A percentile compares a stretch with the other conserved stretches of the same genome.
Evolutionary conservation across 2,113 vertebrate species (phyloP).

Genomic region (Sinocyclocheilus anshuiensis): DNA sequence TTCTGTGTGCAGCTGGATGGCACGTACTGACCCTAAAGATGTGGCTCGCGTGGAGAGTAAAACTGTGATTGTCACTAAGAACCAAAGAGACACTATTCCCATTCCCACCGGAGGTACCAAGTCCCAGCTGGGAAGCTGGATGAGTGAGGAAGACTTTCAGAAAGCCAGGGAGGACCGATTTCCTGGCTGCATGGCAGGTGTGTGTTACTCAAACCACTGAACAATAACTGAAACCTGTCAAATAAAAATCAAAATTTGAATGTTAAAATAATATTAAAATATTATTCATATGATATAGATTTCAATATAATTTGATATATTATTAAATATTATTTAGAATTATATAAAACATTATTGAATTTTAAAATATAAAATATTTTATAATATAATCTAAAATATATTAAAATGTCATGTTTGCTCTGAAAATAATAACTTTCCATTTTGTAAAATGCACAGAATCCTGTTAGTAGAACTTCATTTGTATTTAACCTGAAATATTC

Average conservation of each 20-base stretch:
- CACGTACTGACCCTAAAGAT: constrained; percentile 80
- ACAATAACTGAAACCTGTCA: background rate
- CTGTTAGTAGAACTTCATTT: background rate
- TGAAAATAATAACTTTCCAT: background rate
- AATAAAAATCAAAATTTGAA: too few relatives aligned
- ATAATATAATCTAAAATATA: background rate
- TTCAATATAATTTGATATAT: too few relatives aligned
- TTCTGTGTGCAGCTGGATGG: constrained; percentile 74
- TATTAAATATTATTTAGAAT: too few relatives aligned
- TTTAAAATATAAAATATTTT: background rate
- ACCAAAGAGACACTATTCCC: constrained; percentile 77
- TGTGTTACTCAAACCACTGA: background rate
- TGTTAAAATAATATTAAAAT: background rate
- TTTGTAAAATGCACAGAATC: background rate
- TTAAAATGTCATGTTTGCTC: too few relatives aligned
- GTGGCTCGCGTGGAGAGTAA: constrained; percentile 82
- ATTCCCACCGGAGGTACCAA: constrained; percentile 64
- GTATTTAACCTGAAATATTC: background rate
- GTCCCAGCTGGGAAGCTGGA: constrained; percentile 82
- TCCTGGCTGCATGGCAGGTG: constrained; percentile 79
- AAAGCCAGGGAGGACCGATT: constrained; percentile 76
- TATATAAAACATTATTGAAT: too few relatives aligned
- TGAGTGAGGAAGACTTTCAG: constrained; percentile 78
- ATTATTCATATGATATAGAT: too few relatives aligned
- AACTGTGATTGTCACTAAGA: constrained; percentile 78